phyloP scores from a whole-genome alignment of 2,113 vertebrate species.

The Ochotona curzoniae region DNA sequence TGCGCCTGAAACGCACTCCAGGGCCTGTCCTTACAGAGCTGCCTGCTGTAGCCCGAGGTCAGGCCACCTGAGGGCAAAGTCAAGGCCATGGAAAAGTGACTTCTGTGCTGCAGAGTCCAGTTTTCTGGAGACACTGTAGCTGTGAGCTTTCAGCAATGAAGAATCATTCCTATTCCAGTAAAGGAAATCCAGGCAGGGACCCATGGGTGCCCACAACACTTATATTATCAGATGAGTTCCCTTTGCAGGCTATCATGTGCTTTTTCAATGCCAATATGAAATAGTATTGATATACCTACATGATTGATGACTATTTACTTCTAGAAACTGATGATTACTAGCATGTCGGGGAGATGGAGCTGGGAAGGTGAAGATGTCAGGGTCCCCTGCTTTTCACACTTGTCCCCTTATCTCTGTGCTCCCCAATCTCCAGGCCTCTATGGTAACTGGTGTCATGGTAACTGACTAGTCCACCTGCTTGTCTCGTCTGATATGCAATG shows the following conservation, averaged over 20 bases:
- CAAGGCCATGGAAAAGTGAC: not conserved
- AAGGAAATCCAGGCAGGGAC: not conserved
- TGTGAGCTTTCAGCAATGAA: not conserved
- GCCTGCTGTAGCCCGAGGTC: accelerated
- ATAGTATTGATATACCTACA: too few species aligned
- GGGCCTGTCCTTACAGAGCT: too few species aligned
- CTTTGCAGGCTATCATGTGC: not conserved
- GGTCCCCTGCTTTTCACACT: too few species aligned
- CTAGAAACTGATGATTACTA: not conserved
- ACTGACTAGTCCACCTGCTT: too few species aligned
- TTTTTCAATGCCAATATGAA: not conserved
- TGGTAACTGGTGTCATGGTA: too few species aligned
- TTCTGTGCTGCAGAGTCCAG: not conserved
- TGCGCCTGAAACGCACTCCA: too few species aligned
- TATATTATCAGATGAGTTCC: not conserved
- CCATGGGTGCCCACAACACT: too few species aligned
- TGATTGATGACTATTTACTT: not conserved
- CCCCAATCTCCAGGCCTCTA: too few species aligned
- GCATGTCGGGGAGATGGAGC: too few species aligned
- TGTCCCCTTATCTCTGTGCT: too few species aligned
- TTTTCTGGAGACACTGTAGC: not conserved
- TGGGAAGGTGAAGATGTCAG: too few species aligned
- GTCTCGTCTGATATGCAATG: too few species aligned
- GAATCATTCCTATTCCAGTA: not conserved
- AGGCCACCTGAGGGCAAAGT: not conserved